Percentiles rank a stretch among this genome's conserved stretches.
phyloP scores from a whole-genome alignment of 1,140 invertebrate species.

The Magallana gigas region DNA sequence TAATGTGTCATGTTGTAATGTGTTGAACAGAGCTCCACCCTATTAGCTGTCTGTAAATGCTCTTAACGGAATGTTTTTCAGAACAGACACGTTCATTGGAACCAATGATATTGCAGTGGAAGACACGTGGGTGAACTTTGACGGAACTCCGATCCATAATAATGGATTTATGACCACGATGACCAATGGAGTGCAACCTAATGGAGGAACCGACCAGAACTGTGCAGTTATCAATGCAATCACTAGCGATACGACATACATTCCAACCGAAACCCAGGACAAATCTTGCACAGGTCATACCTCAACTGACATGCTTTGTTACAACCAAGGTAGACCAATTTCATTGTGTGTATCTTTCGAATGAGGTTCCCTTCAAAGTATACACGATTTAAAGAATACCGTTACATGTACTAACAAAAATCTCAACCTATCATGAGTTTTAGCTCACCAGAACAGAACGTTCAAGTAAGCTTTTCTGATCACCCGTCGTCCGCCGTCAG shows the following conservation, averaged over 20 bases:
- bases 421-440: too few relatives aligned
- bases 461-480: too few relatives aligned
- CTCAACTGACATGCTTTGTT: not conserved
- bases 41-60: not conserved
- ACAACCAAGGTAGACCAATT: not conserved
- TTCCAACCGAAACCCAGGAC: not conserved
- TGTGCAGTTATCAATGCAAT: not conserved
- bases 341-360: too few relatives aligned
- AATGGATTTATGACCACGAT: slow-evolving; percentile 4
- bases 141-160: not conserved
- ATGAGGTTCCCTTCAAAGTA: too few relatives aligned
- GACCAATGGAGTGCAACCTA: too few relatives aligned
- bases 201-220: not conserved
- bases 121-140: not conserved
- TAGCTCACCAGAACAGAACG: too few relatives aligned
- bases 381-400: too few relatives aligned
- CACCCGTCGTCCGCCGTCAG: too few relatives aligned
- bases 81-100: not conserved
- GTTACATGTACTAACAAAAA: too few relatives aligned
- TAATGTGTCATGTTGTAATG: too few relatives aligned
- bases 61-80: not conserved
- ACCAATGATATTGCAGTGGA: not conserved
- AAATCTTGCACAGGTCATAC: not conserved
- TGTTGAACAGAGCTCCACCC: too few relatives aligned
- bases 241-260: not conserved